Evolutionary conservation across 2,888 invertebrate genomes (phyloP).

Genomic region (Lasioglossum lativentre): DNA sequence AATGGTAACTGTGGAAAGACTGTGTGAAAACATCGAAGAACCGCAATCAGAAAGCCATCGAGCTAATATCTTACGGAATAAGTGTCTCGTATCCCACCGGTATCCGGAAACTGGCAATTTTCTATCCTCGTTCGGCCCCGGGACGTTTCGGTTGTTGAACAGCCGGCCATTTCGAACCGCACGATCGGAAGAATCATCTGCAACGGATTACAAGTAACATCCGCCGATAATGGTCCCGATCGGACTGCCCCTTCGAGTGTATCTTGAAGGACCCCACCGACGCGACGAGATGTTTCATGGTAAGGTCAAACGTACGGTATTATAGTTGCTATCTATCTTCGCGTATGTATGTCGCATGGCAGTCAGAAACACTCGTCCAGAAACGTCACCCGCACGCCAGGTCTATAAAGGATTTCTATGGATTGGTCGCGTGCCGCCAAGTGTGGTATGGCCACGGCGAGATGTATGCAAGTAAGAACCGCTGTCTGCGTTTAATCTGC

Average conservation of each 20-base stretch:
- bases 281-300: conserved; percentile 63
- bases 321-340: conserved; percentile 80
- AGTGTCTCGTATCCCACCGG: neutral
- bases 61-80: neutral
- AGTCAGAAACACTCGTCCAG: conserved; percentile 84
- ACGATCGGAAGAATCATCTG: conserved; percentile 50
- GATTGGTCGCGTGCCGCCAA: conserved; percentile 80
- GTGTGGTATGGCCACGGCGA: conserved; percentile 60
- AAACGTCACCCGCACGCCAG: conserved; percentile 82
- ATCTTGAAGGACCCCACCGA: conserved; percentile 62
- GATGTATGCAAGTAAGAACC: conserved; percentile 64
- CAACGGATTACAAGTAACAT: conserved; percentile 64
- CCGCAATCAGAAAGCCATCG: neutral
- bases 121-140: neutral
- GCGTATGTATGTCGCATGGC: conserved; percentile 77
- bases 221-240: conserved; percentile 62
- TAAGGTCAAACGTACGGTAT: conserved; percentile 72
- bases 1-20: neutral
- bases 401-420: conserved; percentile 79
- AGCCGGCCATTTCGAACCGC: neutral
- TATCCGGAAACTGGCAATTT: neutral
- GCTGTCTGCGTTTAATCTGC: conserved; percentile 59
- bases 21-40: neutral
- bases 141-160: neutral
- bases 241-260: conserved; percentile 59